Percentiles rank a stretch among this genome's conserved stretches.
Evolutionary conservation across 2,797 vertebrate species (phyloP).

Genomic region (Sebastes jordani): DNA sequence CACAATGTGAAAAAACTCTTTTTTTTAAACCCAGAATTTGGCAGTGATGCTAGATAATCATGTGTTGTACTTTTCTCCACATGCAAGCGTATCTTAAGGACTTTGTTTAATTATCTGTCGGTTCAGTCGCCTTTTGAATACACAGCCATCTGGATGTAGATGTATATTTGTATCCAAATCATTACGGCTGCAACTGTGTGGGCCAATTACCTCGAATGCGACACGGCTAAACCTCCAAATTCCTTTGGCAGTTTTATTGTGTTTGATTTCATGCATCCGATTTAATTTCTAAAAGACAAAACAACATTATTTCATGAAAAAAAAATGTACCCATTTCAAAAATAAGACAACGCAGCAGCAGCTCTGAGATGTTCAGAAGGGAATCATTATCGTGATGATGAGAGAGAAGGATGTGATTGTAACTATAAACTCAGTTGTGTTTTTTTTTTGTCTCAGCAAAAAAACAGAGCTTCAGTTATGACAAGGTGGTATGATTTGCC

Average conservation of each 20-base stretch:
- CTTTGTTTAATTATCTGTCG: not conserved
- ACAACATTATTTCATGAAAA: not conserved
- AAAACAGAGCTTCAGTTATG: slow-evolving; percentile 54
- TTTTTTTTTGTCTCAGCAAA: slow-evolving; percentile 63
- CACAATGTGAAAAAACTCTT: not conserved
- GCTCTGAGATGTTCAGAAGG: slow-evolving; percentile 31
- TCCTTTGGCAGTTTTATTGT: not conserved
- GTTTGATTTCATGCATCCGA: not conserved
- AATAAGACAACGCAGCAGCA: not conserved
- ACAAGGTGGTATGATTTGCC: slow-evolving; percentile 64
- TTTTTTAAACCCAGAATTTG: not conserved
- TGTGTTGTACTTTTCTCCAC: not conserved
- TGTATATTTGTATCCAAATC: not conserved
- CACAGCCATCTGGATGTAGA: not conserved
- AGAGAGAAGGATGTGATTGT: slow-evolving; percentile 46
- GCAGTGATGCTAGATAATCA: not conserved
- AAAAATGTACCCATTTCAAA: not conserved
- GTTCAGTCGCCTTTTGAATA: not conserved
- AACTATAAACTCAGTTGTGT: slow-evolving; percentile 31
- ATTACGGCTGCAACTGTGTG: not conserved
- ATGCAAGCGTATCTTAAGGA: not conserved
- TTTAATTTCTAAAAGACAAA: not conserved
- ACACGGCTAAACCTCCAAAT: not conserved
- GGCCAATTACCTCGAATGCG: not conserved
- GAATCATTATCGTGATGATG: slow-evolving; percentile 46